These are phyloP conservation scores for Neoitamus cyanurus DNA, from an alignment of 2,888 invertebrate species.

Conservation along the genomic window DNA sequence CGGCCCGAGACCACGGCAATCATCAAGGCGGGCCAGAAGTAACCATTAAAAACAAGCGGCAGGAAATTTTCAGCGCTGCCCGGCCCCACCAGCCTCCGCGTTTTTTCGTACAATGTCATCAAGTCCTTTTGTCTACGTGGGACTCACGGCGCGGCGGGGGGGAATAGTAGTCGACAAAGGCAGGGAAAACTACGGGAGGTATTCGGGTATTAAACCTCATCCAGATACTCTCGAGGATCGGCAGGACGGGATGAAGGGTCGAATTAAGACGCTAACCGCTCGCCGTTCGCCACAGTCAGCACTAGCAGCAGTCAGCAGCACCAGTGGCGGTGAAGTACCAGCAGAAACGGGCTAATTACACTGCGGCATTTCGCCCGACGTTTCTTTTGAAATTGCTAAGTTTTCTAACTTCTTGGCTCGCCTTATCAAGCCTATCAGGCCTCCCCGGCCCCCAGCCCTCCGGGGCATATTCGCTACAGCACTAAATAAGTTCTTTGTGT, in stretches of 20 bases:
- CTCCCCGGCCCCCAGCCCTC: neutral
- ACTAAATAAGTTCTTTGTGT: conserved; percentile 1
- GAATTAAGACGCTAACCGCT: neutral
- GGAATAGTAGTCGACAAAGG: neutral
- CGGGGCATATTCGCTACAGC: neutral
- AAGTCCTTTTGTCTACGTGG: neutral
- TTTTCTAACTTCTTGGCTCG: conserved; percentile 1
- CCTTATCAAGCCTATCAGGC: neutral
- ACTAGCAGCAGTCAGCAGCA: neutral
- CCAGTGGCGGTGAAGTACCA: neutral
- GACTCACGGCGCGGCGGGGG: neutral
- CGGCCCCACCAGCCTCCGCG: neutral
- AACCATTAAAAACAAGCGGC: neutral
- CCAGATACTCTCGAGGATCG: neutral
- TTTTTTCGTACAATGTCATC: conserved; percentile 1
- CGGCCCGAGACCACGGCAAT: neutral
- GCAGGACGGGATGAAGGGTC: neutral
- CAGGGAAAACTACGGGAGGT: neutral
- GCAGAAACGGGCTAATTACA: conserved; percentile 1
- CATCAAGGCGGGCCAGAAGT: neutral
- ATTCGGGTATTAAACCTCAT: neutral
- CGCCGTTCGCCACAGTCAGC: neutral
- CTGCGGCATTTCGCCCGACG: neutral
- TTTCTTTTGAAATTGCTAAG: neutral
- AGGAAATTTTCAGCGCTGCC: neutral